Conservation (phyloP, 2,888 invertebrate species). For the Parapristionchus giblindavisi region DNA sequence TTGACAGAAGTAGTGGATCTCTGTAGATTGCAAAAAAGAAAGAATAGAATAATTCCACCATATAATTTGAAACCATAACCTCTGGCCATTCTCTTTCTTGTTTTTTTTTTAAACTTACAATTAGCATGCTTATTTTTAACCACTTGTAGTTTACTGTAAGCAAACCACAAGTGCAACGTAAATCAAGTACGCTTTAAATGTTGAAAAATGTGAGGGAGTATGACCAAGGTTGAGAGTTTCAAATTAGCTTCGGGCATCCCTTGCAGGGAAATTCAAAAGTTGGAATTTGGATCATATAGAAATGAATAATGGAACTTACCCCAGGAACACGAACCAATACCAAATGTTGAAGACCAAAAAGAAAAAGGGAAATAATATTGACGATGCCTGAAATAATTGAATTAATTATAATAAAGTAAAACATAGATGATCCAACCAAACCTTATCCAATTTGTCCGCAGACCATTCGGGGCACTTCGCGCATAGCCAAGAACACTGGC, state of each 20-base stretch:
- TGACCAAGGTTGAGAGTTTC: too few species aligned
- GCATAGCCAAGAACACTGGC: conserved; percentile 68
- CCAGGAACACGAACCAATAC: conserved; percentile 69
- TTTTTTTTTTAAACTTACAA: too few species aligned
- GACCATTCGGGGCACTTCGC: conserved; percentile 67
- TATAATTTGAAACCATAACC: too few species aligned
- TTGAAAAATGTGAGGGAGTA: too few species aligned
- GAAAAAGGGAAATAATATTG: conserved; percentile 63
- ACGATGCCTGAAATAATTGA: conserved; percentile 55
- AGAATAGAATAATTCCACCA: too few species aligned
- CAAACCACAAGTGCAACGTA: too few species aligned
- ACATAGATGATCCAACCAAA: conserved; percentile 57
- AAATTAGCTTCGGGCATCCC: not conserved
- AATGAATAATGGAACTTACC: conserved; percentile 50
- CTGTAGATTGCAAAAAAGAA: too few species aligned
- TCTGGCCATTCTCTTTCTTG: too few species aligned
- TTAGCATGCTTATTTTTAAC: too few species aligned
- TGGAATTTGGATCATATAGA: not conserved
- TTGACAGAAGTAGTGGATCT: too few species aligned
- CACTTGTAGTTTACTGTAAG: too few species aligned
- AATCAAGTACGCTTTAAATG: too few species aligned
- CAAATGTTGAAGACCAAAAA: conserved; percentile 69
- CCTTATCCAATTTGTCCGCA: conserved; percentile 66
- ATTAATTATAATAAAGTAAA: not conserved
- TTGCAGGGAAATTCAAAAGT: not conserved